Evolutionary conservation across 2,888 invertebrate species (phyloP), one percentile per base, ranked within the genome.

Genomic region (Tetranychus piercei): DNA sequence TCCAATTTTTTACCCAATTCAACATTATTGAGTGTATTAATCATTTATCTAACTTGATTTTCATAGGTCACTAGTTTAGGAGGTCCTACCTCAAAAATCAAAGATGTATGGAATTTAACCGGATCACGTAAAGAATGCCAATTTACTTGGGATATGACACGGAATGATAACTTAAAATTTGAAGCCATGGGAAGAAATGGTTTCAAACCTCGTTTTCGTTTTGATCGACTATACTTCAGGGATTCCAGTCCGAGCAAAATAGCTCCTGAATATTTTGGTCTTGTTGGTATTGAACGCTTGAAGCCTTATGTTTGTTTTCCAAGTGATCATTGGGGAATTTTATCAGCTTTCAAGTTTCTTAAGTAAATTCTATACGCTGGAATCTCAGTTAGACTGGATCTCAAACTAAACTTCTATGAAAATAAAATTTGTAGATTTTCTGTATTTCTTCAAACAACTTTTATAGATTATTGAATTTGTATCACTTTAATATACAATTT

Each of bases 111-210:
- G 87, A 81, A 83, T 71, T 80, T 81, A 6, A 85, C 85, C 73
- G 87, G 87, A 1, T 80, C 82, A n/a, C 81, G 85, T 8, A 80
- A 81, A 72, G 84, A 84, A 76, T 83, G 83, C 23, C 80, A 83
- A 74, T 87, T 82, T 80, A 87, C 87, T 0, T 87, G 87, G 86
- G 87, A 87, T 80, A 82, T 82, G 75, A 80, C 78, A n/a, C 80
- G 84, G 65, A 87, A 87, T 80, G 84, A 85, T 77, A 87, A 87
- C 79, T 0, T 34, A 3, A 34, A 34, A 34, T 5, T 34, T 5
- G 81, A 78, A 6, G 71, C 18, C 7, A 7, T 66, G 15, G 66
- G 23, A 43, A 20, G 22, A 43, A 15, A 23, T 1, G 22, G 71
- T 7, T 43, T 23, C 20, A 78, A 79, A 70, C 79, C 84, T 11